Evolutionary conservation across 2,888 invertebrate species (phyloP).

Genomic region (Mechanitis mazaeus): DNA sequence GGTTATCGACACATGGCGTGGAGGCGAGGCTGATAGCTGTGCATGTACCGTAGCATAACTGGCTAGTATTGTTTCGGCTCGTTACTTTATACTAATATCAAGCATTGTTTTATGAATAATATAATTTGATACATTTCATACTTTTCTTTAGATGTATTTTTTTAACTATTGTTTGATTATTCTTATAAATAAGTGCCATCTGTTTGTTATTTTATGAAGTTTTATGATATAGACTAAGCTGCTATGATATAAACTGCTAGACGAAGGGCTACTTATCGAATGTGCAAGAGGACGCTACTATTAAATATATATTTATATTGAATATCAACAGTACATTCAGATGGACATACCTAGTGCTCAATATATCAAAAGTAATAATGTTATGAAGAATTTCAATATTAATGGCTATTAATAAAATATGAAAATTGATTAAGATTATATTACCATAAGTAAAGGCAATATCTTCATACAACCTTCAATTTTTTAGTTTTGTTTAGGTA

Average conservation of each 20-base stretch:
- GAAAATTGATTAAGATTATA: too few species aligned
- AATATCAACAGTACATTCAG: background rate
- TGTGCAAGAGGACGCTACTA: constrained; percentile 1
- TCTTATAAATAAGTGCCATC: constrained; percentile 22
- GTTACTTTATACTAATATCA: constrained; percentile 42
- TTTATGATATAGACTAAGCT: background rate
- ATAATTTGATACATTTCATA: background rate
- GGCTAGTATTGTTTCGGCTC: constrained; percentile 56
- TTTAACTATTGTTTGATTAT: background rate
- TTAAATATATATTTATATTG: constrained; percentile 14
- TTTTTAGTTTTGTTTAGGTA: too few species aligned
- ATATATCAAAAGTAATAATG: too few species aligned
- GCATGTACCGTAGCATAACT: constrained; percentile 49
- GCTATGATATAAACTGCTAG: background rate
- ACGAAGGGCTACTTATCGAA: background rate
- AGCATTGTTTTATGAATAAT: constrained; percentile 1
- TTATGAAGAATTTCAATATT: too few species aligned
- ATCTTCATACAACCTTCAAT: too few species aligned
- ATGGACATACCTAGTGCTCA: too few species aligned
- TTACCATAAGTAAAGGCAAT: too few species aligned
- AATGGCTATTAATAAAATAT: too few species aligned
- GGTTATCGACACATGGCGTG: constrained; percentile 72
- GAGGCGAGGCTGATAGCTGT: constrained; percentile 40
- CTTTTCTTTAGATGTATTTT: background rate
- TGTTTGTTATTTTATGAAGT: constrained; percentile 7